Percentiles rank a stretch among this genome's conserved stretches.
Conservation (phyloP, 2,888 invertebrate species). For the Spilosoma lubricipeda region DNA sequence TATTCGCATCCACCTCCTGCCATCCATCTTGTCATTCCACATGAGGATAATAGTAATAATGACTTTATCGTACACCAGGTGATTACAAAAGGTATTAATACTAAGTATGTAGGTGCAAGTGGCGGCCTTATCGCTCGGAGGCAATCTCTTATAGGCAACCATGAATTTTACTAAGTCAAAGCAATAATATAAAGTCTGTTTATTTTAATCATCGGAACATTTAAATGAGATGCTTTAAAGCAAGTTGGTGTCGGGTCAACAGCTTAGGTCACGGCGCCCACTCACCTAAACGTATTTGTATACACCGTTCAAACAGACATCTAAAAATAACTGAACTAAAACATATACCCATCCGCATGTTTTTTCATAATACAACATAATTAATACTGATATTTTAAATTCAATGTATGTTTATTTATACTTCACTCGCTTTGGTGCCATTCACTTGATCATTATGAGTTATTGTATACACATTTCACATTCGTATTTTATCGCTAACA, state of each 20-base stretch:
- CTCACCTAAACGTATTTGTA: not conserved
- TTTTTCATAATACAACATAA: not conserved
- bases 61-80: too few species aligned
- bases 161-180: not conserved
- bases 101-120: too few species aligned
- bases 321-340: conserved; percentile 2
- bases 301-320: not conserved
- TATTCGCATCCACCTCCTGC: too few species aligned
- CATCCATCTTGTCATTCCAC: too few species aligned
- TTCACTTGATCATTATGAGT: not conserved
- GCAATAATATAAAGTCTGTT: not conserved
- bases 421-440: not conserved
- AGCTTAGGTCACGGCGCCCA: not conserved
- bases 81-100: too few species aligned
- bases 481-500: not conserved
- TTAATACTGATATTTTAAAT: not conserved
- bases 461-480: not conserved
- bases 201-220: not conserved
- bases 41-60: too few species aligned
- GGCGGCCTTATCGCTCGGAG: too few species aligned
- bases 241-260: not conserved
- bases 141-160: too few species aligned
- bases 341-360: not conserved
- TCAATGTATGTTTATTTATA: not conserved
- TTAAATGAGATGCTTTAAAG: not conserved